These are phyloP conservation scores for Aricia agestis DNA, from an alignment of 1,140 invertebrate genomes.

Conservation along the genomic window DNA sequence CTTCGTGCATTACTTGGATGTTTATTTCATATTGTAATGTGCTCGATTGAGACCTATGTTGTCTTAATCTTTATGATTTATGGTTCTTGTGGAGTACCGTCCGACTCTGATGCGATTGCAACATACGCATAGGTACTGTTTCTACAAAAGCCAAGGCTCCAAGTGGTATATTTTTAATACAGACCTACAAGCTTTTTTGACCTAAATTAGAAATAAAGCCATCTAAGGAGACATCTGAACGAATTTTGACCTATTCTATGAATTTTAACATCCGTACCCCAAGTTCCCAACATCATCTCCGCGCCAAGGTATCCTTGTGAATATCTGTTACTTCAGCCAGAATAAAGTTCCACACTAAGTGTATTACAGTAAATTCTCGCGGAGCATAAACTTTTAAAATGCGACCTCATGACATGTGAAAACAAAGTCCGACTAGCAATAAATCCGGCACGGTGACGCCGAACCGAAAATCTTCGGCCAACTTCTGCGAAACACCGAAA, in stretches of 20 bases:
- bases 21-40: slow-evolving; percentile 37
- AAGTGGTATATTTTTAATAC: neutral
- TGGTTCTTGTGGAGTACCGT: neutral
- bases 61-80: slow-evolving; percentile 1
- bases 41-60: slow-evolving; percentile 20
- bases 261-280: too few species aligned
- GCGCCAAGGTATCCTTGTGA: neutral
- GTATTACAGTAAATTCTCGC: slow-evolving; percentile 25
- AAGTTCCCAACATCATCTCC: too few species aligned
- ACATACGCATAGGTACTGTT: neutral
- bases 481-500: slow-evolving; percentile 63
- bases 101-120: neutral
- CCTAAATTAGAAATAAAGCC: too few species aligned
- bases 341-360: slow-evolving; percentile 9
- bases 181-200: neutral
- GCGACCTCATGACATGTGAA: slow-evolving; percentile 53
- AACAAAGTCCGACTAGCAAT: slow-evolving; percentile 66
- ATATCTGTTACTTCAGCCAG: slow-evolving; percentile 10
- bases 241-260: too few species aligned
- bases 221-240: too few species aligned
- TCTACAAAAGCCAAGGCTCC: neutral
- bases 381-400: slow-evolving; percentile 38
- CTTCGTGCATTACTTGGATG: slow-evolving; percentile 44
- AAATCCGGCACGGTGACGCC: slow-evolving; percentile 62
- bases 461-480: slow-evolving; percentile 50